Percentiles rank a stretch among this genome's conserved stretches.
Evolutionary conservation across 2,797 vertebrate species (phyloP).

Genomic region (Hirundo rustica): DNA sequence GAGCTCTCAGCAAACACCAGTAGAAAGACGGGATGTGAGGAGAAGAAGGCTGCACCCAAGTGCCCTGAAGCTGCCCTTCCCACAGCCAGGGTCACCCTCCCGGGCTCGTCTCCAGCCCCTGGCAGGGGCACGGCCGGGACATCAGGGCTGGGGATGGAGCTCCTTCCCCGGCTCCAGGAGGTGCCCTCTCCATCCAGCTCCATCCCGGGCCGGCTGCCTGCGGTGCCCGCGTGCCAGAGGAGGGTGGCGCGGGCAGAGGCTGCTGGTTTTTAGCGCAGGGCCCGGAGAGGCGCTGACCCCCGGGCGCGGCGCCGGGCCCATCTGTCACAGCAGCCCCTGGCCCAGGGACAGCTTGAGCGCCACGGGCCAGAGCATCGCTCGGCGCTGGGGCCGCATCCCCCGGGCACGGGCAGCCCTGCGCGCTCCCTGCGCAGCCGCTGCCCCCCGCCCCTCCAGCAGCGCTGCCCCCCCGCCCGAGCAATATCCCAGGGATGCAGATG

Average conservation of each 20-base stretch:
- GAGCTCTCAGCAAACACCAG: background rate
- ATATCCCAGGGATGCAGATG: background rate
- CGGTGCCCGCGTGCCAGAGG: background rate
- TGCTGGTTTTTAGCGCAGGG: background rate
- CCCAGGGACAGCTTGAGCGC: background rate
- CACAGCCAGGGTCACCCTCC: fast-evolving
- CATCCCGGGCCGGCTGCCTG: fast-evolving
- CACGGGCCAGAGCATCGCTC: conserved; percentile 23
- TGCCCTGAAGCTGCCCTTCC: background rate
- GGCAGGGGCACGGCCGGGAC: fast-evolving
- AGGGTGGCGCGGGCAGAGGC: background rate
- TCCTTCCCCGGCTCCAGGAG: background rate
- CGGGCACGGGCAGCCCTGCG: background rate
- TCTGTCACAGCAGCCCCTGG: background rate
- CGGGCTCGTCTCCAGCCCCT: fast-evolving
- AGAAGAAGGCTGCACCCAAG: fast-evolving
- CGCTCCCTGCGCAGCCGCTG: background rate
- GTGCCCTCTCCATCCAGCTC: background rate
- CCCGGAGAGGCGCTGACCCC: background rate
- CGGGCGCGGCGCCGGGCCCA: background rate
- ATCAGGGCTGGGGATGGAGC: too few species aligned
- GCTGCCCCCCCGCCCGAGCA: background rate
- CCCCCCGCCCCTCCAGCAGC: background rate
- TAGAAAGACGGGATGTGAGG: background rate
- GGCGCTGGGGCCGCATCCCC: background rate